Evolutionary conservation across 2,888 invertebrate genomes (phyloP).

Genomic region (Seira ritae): DNA sequence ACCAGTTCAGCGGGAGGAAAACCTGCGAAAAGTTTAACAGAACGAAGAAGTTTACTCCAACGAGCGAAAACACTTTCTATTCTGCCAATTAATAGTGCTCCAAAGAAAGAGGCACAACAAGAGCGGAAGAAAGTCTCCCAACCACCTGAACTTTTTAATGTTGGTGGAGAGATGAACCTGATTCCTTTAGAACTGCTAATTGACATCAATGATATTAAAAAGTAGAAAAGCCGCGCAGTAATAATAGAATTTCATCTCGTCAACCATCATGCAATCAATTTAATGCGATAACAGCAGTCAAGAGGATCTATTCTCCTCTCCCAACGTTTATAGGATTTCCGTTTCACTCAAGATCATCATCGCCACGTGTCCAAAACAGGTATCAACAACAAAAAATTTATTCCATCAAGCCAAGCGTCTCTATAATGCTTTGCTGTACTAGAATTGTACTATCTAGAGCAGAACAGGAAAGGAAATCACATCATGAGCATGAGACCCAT

Average conservation of each 20-base stretch:
- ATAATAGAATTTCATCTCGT: constrained; percentile 18
- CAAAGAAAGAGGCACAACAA: constrained; percentile 63
- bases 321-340: constrained; percentile 3
- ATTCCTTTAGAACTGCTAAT: constrained; percentile 73
- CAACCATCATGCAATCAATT: not conserved
- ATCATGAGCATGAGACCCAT: no score
- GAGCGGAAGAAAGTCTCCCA: constrained; percentile 56
- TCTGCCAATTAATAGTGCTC: constrained; percentile 68
- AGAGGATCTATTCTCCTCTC: not conserved
- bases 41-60: constrained; percentile 70
- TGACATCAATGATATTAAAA: constrained; percentile 72
- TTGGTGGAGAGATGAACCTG: constrained; percentile 74
- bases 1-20: constrained; percentile 26
- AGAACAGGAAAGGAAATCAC: no score
- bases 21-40: constrained; percentile 61
- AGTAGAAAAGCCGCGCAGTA: constrained; percentile 15
- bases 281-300: constrained; percentile 14
- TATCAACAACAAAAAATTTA: constrained; percentile 1
- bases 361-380: constrained; percentile 1
- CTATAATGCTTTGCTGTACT: no score
- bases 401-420: no score
- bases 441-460: no score
- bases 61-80: constrained; percentile 73
- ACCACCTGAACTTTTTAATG: constrained; percentile 73
- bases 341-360: constrained; percentile 8